A percentile compares a stretch with the other conserved stretches of the same genome.
Conservation (phyloP, 30 jellyfish, hydroid and myxozoan species). For the Catostylus mosaicus region DNA sequence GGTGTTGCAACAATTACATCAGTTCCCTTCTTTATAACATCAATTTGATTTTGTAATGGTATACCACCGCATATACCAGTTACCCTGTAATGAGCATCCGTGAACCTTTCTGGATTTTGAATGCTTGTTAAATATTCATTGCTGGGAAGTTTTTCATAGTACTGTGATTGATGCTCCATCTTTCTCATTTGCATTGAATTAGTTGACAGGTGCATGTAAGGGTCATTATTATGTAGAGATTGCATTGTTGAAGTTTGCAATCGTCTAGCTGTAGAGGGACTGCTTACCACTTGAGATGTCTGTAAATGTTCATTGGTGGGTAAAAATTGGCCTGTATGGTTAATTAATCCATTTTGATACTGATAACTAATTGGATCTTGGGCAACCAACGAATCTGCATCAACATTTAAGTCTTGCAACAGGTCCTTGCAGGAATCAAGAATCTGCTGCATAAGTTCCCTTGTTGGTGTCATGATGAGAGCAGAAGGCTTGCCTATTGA, state of each 20-base stretch:
- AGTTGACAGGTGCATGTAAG: neutral
- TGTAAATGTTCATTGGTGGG: neutral
- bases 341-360: neutral
- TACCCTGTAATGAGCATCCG: neutral
- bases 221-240: neutral
- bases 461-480: conserved; percentile 84
- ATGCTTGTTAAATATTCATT: neutral
- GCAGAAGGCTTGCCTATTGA: conserved; percentile 42
- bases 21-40: conserved; percentile 21
- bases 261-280: neutral
- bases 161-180: neutral
- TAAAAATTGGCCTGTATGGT: neutral
- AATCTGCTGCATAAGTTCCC: conserved; percentile 95
- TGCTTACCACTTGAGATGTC: neutral
- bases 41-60: conserved; percentile 53
- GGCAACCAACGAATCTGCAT: neutral
- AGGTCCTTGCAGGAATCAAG: conserved; percentile 13
- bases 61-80: conserved; percentile 90
- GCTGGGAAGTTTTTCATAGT: neutral
- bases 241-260: neutral
- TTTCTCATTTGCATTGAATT: neutral
- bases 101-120: neutral
- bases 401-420: neutral
- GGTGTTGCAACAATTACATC: conserved; percentile 92
- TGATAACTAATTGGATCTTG: neutral